Evolutionary conservation across 2,888 invertebrate genomes (phyloP).

Genomic region (Sesia apiformis): DNA sequence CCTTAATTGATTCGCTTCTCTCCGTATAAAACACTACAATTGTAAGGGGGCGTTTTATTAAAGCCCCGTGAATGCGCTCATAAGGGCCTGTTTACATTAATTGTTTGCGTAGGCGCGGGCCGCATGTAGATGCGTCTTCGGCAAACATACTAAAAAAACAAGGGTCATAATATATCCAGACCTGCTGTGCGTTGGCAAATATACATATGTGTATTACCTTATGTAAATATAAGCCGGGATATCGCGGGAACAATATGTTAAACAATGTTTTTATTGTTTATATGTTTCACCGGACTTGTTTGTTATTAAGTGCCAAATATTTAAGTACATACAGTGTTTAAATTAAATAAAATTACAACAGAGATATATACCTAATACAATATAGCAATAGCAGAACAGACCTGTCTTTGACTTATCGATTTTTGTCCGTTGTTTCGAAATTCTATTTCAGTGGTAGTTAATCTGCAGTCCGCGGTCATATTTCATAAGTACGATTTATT

Average conservation of each 20-base stretch:
- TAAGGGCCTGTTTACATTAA: constrained; percentile 63
- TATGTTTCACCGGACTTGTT: constrained; percentile 32
- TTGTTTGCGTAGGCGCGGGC: constrained; percentile 62
- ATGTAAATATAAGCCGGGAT: constrained; percentile 32
- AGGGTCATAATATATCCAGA: constrained; percentile 49
- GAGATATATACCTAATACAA: too few species aligned
- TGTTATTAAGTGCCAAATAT: constrained; percentile 7
- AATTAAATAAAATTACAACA: background rate
- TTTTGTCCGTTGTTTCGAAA: too few species aligned
- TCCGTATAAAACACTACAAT: constrained; percentile 10
- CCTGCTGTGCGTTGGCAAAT: constrained; percentile 17
- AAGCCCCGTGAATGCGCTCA: constrained; percentile 45
- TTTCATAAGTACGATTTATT: too few species aligned
- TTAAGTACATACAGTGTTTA: background rate
- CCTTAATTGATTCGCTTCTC: constrained; percentile 1
- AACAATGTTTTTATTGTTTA: constrained; percentile 39
- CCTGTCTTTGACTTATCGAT: too few species aligned
- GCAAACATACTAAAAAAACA: constrained; percentile 72
- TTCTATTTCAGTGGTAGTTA: too few species aligned
- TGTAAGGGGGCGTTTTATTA: constrained; percentile 43
- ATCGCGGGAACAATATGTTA: constrained; percentile 25
- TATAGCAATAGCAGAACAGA: too few species aligned
- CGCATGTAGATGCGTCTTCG: constrained; percentile 67
- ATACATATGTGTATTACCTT: constrained; percentile 22
- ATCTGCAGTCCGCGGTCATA: too few species aligned